Evolutionary conservation across 2,113 vertebrate genomes (phyloP).

Genomic region (Melanerpes formicivorus): DNA sequence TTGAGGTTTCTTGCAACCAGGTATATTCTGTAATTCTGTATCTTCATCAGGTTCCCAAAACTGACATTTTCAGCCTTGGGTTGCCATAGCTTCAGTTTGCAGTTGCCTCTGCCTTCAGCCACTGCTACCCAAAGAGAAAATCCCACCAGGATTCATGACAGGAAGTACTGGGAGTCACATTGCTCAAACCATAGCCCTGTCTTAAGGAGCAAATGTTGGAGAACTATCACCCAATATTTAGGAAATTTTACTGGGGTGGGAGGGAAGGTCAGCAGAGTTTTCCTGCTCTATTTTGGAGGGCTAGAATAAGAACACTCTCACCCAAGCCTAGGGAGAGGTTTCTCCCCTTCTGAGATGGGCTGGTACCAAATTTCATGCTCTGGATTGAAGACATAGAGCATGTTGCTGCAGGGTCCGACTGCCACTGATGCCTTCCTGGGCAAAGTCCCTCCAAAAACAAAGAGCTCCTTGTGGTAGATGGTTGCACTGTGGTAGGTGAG

Average conservation of each 20-base stretch:
- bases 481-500: constrained; percentile 84
- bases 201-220: background rate
- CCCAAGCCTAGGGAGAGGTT: constrained; percentile 86
- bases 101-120: background rate
- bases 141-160: background rate
- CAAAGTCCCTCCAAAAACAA: constrained; percentile 86
- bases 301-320: constrained; percentile 64
- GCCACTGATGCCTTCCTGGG: constrained; percentile 53
- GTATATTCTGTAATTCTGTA: no score
- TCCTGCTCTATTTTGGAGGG: background rate
- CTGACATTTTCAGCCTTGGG: background rate
- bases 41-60: background rate
- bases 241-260: background rate
- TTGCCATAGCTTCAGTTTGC: background rate
- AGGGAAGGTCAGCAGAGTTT: background rate
- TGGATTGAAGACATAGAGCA: constrained; percentile 88
- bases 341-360: constrained; percentile 88
- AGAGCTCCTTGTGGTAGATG: constrained; percentile 87
- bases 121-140: background rate
- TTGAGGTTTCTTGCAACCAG: no score
- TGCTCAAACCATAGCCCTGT: background rate
- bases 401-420: constrained; percentile 80
- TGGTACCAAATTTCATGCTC: constrained; percentile 92
- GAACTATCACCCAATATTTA: background rate
- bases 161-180: background rate